Evolutionary conservation across 2,888 invertebrate species (phyloP).

Genomic region (Patella pellucida): DNA sequence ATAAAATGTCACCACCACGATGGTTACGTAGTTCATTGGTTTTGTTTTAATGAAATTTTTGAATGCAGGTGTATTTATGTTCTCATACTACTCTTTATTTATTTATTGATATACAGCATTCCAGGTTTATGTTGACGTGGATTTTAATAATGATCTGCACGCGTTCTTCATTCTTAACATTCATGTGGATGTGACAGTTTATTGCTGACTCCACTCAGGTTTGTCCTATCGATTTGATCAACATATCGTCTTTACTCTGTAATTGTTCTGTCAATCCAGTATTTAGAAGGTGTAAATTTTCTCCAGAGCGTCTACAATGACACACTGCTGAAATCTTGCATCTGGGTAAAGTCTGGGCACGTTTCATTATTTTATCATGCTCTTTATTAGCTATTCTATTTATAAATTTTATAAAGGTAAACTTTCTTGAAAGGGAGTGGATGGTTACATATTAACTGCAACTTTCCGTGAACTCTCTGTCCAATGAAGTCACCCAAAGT

Average conservation of each 20-base stretch:
- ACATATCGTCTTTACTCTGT: conserved; percentile 1
- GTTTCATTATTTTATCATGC: too few species aligned
- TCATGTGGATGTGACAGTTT: conserved; percentile 2
- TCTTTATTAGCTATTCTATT: too few species aligned
- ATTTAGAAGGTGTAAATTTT: conserved; percentile 7
- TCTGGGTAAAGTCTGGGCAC: too few species aligned
- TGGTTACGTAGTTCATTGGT: too few species aligned
- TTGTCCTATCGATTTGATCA: neutral
- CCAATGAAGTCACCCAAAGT: too few species aligned
- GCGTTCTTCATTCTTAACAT: conserved; percentile 10
- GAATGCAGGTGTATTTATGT: neutral
- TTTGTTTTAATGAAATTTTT: too few species aligned
- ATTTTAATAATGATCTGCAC: conserved; percentile 12
- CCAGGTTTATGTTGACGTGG: neutral
- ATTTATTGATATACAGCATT: conserved; percentile 1
- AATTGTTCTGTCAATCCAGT: conserved; percentile 1
- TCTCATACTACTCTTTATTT: neutral
- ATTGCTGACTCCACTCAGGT: neutral
- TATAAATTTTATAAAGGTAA: too few species aligned
- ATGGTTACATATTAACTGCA: too few species aligned
- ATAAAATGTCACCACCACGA: too few species aligned
- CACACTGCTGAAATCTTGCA: too few species aligned
- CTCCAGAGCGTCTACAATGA: neutral
- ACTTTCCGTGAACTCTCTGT: too few species aligned
- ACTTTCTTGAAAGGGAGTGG: too few species aligned